Evolutionary conservation across 2,113 vertebrate genomes (phyloP).

Genomic region (Colaptes auratus): DNA sequence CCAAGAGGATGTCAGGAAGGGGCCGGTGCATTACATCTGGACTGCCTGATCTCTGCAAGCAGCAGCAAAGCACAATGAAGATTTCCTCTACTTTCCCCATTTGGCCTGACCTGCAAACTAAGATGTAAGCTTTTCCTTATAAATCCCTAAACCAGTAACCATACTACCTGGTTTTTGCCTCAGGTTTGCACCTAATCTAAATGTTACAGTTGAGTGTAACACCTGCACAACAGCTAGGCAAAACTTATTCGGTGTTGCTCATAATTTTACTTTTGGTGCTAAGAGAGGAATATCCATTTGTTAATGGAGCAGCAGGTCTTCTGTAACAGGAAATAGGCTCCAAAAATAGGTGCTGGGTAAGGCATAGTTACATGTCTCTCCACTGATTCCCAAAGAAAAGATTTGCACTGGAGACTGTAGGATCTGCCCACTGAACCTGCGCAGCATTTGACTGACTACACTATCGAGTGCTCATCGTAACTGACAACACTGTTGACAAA

Average conservation of each 20-base stretch:
- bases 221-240: not conserved
- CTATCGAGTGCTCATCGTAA: not conserved
- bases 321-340: not conserved
- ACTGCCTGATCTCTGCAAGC: not conserved
- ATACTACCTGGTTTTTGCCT: not conserved
- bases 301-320: not conserved
- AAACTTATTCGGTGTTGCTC: not conserved
- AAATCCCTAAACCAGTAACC: not conserved
- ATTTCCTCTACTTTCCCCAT: not conserved
- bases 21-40: not conserved
- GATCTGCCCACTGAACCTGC: not conserved
- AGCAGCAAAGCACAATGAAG: not conserved
- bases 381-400: not conserved
- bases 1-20: fast-evolving
- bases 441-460: not conserved
- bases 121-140: not conserved
- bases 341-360: not conserved
- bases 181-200: not conserved
- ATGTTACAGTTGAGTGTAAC: not conserved
- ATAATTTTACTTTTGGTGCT: not conserved
- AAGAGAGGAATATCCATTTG: conserved; percentile 10
- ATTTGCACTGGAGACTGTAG: not conserved
- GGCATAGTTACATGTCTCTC: not conserved
- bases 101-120: not conserved
- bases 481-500: not conserved